Evolutionary conservation across 1,140 invertebrate genomes (phyloP), one percentile per base, ranked within the genome.

Genomic region (Drosophila cardini): DNA sequence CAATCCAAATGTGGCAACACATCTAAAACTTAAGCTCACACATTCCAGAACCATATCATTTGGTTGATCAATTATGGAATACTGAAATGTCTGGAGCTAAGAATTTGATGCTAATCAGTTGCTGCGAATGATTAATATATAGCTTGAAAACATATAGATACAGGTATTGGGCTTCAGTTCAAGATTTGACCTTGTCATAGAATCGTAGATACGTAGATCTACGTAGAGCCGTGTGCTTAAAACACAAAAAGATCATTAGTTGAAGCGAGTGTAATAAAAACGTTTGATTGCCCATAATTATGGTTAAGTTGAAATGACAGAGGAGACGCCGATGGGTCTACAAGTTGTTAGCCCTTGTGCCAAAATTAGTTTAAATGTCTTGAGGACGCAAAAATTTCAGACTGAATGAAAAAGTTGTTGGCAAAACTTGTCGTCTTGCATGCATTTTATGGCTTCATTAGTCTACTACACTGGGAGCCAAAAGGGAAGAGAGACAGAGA

Each of bases 221-320:
- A n/a, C n/a, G n/a, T n/a, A 4, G n/a, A 5, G 10, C 5, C 15
- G 32, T 11, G 21, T 46, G n/a, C 21, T 46, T n/a, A 4, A 56
- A 26, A 36, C 43, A 46, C 43, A 46, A 81, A 86, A 85, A 78
- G 62, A 87, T 85, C 82, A 86, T 85, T 85, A 85, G 81, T 81
- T 76, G 52, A 45, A 57, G 81, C 78, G 69, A 26, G 21, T 52
- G 78, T 78, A 85, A 86, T 81, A 68, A 86, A 85, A 85, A 81
- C 75, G 48, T 68, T 86, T 86, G 78, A 86, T 85, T 86, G 69
- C 82, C 73, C 74, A 82, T 85, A 87, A 82, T 85, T 85, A 85
- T 76, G 67, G 65, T 30, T 21, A 48, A 69, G 57, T 46, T 43
- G 48, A 62, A 71, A 53, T 69, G 71, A 73, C 71, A 69, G 56